Percentiles rank a stretch among this genome's conserved stretches.
Conservation (phyloP, 1,140 invertebrate genomes). For the Polypedilum vanderplanki region DNA sequence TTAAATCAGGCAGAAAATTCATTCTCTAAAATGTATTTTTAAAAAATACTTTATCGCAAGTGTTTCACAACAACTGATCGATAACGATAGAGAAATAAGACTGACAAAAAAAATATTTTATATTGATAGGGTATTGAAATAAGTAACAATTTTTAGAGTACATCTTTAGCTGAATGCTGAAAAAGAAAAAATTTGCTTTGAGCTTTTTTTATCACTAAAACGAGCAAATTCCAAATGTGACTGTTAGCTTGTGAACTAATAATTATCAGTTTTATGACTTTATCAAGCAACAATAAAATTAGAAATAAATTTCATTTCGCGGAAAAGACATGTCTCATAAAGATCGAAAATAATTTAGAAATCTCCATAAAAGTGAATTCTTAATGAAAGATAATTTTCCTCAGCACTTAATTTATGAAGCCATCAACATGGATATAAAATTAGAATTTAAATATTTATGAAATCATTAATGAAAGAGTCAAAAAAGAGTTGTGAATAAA, state of each 20-base stretch:
- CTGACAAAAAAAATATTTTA: too few relatives aligned
- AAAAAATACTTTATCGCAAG: too few relatives aligned
- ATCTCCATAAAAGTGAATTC: neutral
- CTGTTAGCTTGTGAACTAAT: neutral
- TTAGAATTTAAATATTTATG: neutral
- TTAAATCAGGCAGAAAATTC: too few relatives aligned
- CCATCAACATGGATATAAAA: neutral
- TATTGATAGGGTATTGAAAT: too few relatives aligned
- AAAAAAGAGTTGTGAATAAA: neutral
- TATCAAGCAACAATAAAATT: neutral
- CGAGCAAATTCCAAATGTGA: too few relatives aligned
- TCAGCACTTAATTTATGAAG: neutral
- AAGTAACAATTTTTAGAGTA: too few relatives aligned
- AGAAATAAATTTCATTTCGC: neutral
- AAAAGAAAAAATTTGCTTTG: too few relatives aligned
- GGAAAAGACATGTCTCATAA: neutral
- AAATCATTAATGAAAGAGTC: neutral
- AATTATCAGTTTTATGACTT: neutral
- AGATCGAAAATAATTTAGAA: neutral
- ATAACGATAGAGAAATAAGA: too few relatives aligned
- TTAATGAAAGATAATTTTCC: neutral
- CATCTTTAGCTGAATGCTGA: too few relatives aligned
- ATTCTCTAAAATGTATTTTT: too few relatives aligned
- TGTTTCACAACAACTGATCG: too few relatives aligned
- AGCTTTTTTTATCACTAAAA: too few relatives aligned